Evolutionary conservation across 2,113 vertebrate species (phyloP), one percentile per base, ranked within the genome.

Genomic region (Ceratotherium simum): DNA sequence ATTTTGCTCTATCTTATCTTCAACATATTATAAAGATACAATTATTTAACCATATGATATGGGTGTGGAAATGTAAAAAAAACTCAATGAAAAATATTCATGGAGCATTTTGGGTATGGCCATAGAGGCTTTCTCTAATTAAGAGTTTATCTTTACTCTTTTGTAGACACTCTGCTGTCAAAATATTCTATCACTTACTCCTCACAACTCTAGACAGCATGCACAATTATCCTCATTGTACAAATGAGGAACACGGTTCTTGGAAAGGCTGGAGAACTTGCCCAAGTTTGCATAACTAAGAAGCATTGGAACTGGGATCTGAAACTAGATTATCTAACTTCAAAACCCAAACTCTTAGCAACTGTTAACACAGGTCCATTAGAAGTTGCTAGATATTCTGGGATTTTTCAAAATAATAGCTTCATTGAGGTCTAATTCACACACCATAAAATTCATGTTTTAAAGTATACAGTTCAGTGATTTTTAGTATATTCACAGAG

Each of bases 321-420:
- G 58, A 82, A 81, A 60, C 56, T 46, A 51, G 18, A 25, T 18
- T 23, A 46, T 46, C 62, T 62, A 39, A 51, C 42, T 56, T 54
- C 46, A 58, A 17, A 67, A 17, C 64, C 36, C 16, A 36, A 82
- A 29, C 21, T 33, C 3, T n/a, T 42, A 33, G 65, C 46, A 56
- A 16, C 2, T 0, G 3, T 56, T 14, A 54, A 54, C n/a, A 27
- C 10, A 39, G 8, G 17, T n/a, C 20, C 6, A 3, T 11, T 31
- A 62, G 51, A 48, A 51, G 64, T 18, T 70, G 51, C 64, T 36
- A 31, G 65, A n/a, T 29, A 33, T 58, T n/a, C 36, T 60, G 23
- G 23, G 31, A 25, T 78, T 33, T 42, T n/a, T n/a, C 6, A 2
- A 60, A 39, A 29, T 20, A 64, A 29, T 3, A 70, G 16, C 17